Evolutionary conservation across 2,797 vertebrate species (phyloP), one percentile per base, ranked within the genome.

Genomic region (Tolypeutes matacus): DNA sequence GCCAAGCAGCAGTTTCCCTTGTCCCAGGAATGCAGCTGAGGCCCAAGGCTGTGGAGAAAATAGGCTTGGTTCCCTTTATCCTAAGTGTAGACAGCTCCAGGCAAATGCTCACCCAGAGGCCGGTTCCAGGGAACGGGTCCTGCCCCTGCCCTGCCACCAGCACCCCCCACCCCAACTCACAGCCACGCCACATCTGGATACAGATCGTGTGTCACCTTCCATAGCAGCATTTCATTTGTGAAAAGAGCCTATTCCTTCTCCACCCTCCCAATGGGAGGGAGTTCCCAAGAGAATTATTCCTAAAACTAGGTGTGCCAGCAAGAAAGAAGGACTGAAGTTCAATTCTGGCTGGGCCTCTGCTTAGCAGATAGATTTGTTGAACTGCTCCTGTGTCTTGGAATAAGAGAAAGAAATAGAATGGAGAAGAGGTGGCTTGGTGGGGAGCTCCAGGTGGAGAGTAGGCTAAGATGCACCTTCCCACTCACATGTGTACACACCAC

Each of bases 401-500:
- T 25, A 21, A 39, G n/a, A 65, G 4, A 78, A 39, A 25, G 46
- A 56, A 70, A 31, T 2, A 23, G 46, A 34, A 5, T 36, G 39
- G 72, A 83, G 49, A 49, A 67, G 36, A 86, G 23, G 18, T 23
- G 60, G 21, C 5, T 14, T 64, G 29, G 18, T 0, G 5, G 58
- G 49, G 7, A 21, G 9, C 8, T 6, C 18, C 78, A 23, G 2
- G 8, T 23, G 25, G 14, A 17, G 60, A 46, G 12, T 2, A 23
- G 0, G 7, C 5, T 5, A 70, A 18, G 36, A 9, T 0, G 0
- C 8, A 9, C 0, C 3, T 3, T 9, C 27, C 21, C 39, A 2
- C 14, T 53, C 20, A 69, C 27, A 29, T n/a, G 8, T 13, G 14
- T 18, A 46, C 60, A n/a, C 0, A 0, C 36, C 21, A 13, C 25